A percentile compares a stretch with the other conserved stretches of the same genome.
These are phyloP conservation scores for Crocidura indochinensis DNA, from an alignment of 2,797 vertebrate species.

Conservation along the genomic window DNA sequence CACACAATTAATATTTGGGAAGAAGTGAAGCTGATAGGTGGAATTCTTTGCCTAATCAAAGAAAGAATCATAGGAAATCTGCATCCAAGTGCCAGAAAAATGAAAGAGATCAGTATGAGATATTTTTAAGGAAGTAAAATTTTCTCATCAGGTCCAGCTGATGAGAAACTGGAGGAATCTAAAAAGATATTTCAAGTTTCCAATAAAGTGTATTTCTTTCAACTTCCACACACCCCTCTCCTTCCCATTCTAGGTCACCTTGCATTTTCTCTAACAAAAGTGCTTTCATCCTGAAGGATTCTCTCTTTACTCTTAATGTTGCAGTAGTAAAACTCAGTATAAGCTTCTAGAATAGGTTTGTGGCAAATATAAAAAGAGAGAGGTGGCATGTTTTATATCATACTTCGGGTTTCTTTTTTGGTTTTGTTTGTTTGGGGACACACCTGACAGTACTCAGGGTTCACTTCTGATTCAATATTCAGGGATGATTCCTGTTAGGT, in stretches of 20 bases:
- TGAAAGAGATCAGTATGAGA: neutral
- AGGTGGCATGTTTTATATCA: slow-evolving; percentile 57
- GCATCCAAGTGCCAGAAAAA: neutral
- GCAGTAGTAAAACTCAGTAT: slow-evolving; percentile 76
- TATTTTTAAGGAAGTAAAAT: neutral
- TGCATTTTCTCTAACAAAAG: slow-evolving; percentile 23
- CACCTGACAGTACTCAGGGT: too few species aligned
- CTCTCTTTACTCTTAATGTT: slow-evolving; percentile 24
- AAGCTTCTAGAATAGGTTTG: slow-evolving; percentile 30
- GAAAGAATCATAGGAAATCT: too few species aligned
- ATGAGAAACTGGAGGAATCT: neutral
- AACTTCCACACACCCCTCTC: too few species aligned
- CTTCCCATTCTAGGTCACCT: neutral
- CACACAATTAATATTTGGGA: neutral
- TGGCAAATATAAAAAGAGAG: slow-evolving; percentile 42
- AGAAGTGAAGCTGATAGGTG: neutral
- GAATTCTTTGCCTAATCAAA: neutral
- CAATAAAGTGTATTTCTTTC: slow-evolving; percentile 8
- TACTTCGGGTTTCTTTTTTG: slow-evolving; percentile 68
- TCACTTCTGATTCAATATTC: too few species aligned
- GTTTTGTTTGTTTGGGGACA: too few species aligned
- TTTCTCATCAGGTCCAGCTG: neutral
- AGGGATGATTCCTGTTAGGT: too few species aligned
- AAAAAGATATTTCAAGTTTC: neutral
- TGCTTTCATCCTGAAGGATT: slow-evolving; percentile 48